Conservation (phyloP, 2,797 vertebrate species). For the Gephyroberyx darwinii region DNA sequence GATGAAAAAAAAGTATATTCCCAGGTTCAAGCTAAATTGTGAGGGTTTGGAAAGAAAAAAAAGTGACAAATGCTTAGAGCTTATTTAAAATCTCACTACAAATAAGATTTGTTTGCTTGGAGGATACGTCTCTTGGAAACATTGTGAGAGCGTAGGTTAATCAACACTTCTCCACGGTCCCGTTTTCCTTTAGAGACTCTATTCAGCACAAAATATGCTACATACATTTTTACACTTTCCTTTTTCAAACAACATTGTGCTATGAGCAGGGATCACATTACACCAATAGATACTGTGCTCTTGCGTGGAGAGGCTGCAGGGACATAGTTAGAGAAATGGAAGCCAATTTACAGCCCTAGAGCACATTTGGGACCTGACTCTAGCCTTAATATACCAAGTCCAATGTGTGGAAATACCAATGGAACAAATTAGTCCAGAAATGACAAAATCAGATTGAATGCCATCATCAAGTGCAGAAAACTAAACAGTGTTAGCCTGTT, state of each 20-base stretch:
- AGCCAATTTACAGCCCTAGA: conserved; percentile 61
- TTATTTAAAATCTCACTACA: not conserved
- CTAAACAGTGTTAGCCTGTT: conserved; percentile 1
- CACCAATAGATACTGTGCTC: conserved; percentile 47
- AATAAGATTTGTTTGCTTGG: not conserved
- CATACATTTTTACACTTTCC: conserved; percentile 8
- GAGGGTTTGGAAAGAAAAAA: conserved; percentile 7
- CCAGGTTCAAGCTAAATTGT: conserved; percentile 2
- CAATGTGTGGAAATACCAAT: conserved; percentile 58
- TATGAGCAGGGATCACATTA: conserved; percentile 39
- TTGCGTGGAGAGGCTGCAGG: conserved; percentile 50
- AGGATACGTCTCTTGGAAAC: not conserved
- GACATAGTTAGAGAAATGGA: conserved; percentile 61
- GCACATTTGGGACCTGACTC: conserved; percentile 59
- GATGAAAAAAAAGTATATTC: conserved; percentile 13
- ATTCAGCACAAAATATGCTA: conserved; percentile 8
- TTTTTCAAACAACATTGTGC: conserved; percentile 34
- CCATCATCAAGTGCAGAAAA: conserved; percentile 41
- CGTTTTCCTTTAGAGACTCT: not conserved
- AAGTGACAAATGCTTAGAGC: not conserved
- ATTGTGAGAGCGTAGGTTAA: not conserved
- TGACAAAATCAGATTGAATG: conserved; percentile 57
- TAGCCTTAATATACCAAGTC: conserved; percentile 77
- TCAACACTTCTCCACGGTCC: not conserved
- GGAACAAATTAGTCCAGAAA: conserved; percentile 57